phyloP scores from a whole-genome alignment of 2,888 invertebrate genomes.

The Biston betularia region DNA sequence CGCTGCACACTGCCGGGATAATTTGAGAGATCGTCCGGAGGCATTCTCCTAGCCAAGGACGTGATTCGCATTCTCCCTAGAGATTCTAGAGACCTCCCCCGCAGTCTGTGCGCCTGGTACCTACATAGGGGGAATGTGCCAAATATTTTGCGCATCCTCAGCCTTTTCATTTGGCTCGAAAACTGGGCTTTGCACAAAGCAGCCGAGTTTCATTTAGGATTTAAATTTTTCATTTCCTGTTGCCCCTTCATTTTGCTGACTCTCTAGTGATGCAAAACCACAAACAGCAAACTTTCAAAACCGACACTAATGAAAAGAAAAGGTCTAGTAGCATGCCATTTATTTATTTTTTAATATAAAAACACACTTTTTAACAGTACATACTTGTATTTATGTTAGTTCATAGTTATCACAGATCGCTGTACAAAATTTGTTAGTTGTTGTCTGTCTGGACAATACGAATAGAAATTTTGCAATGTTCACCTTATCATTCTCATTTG shows the following conservation, averaged over 20 bases:
- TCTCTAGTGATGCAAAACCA: constrained; percentile 11
- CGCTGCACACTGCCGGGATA: constrained; percentile 55
- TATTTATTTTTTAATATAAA: too few relatives aligned
- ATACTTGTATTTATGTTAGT: too few relatives aligned
- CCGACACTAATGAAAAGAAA: constrained; percentile 7
- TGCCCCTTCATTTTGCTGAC: constrained; percentile 20
- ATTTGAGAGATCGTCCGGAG: constrained; percentile 60
- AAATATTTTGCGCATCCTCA: constrained; percentile 60
- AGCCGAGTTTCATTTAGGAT: constrained; percentile 48
- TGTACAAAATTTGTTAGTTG: too few relatives aligned
- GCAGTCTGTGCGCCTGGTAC: constrained; percentile 47
- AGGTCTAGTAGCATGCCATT: not conserved
- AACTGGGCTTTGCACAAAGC: constrained; percentile 44
- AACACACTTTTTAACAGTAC: too few relatives aligned
- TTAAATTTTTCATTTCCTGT: constrained; percentile 27
- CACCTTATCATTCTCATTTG: too few relatives aligned
- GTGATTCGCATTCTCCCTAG: constrained; percentile 67
- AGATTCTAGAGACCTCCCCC: constrained; percentile 53
- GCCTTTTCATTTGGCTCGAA: constrained; percentile 61
- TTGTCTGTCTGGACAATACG: too few relatives aligned
- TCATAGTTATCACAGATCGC: too few relatives aligned
- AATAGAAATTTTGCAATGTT: too few relatives aligned
- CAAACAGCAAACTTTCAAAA: constrained; percentile 4
- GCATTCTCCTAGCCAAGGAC: constrained; percentile 59
- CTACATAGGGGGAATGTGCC: constrained; percentile 57